Evolutionary conservation across 2,888 invertebrate genomes (phyloP), one percentile per base, ranked within the genome.

Genomic region (Dicroscelio sp.): DNA sequence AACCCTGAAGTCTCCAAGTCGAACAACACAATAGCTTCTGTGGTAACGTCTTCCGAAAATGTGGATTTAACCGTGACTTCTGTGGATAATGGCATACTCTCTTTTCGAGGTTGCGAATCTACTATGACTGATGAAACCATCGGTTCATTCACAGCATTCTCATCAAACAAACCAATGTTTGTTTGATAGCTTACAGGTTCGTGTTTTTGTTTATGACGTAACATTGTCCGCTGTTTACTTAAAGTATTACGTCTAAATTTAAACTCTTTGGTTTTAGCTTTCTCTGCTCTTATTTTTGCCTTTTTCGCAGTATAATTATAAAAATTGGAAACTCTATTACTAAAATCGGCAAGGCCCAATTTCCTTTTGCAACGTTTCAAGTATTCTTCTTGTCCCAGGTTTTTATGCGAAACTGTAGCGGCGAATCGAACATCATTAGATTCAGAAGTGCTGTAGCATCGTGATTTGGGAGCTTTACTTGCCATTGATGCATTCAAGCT

Each of bases 1-100:
- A 80, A 48, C 4, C 80, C 67, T 8, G 82, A 69, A 1, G 69
- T 69, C n/a, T 69, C 30, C 17, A 82, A 23, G 25, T 71, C 31
- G 25, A 82, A 71, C 30, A 48, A 69, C 1, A 82, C 35, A 67
- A 67, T 43, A 4, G 63, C n/a, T 38, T 52, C 23, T 2, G 23
- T 20, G 10, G 20, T 30, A 1, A 33, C 3, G 55, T 75, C 55
- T 38, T 38, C 43, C 14, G 8, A 8, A 38, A 38, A 38, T n/a
- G n/a, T n/a, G 43, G 43, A 14, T 14, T 38, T 14, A 38, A 38
- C 8, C 14, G 8, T 38, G 43, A 12, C 43, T 38, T 38, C 43
- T 38, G 14, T 12, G 14, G 14, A 14, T 38, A 12, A 14, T 38
- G 43, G 43, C 10, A 38, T 38, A 38, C n/a, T n/a, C n/a, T 75